Conservation (phyloP, 2,113 vertebrate species). For the Echinops telfairi region DNA sequence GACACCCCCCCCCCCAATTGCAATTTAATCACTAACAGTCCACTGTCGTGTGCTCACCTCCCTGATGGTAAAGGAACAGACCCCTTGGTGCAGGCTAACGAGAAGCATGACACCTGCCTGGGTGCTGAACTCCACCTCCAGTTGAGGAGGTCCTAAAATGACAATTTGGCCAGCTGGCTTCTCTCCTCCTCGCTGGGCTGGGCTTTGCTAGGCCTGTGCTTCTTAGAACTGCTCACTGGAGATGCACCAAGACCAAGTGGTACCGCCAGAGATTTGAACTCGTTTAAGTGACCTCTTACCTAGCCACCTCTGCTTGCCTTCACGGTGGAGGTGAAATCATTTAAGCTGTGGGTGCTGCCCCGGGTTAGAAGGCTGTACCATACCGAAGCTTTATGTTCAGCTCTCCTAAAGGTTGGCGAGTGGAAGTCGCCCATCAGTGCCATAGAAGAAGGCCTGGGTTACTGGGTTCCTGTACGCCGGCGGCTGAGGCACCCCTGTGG, state of each 20-base stretch:
- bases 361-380: background rate
- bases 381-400: too few species aligned
- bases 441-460: background rate
- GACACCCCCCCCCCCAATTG: background rate
- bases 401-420: background rate
- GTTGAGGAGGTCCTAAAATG: slow-evolving; percentile 4
- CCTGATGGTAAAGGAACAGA: slow-evolving; percentile 44
- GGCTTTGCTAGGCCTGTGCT: background rate
- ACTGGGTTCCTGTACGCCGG: background rate
- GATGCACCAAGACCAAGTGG: background rate
- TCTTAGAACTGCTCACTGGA: background rate
- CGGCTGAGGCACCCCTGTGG: background rate
- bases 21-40: slow-evolving; percentile 54
- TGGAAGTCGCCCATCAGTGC: background rate
- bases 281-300: background rate
- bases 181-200: background rate
- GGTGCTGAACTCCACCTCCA: background rate
- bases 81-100: background rate
- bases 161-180: background rate
- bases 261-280: background rate
- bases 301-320: background rate
- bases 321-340: background rate
- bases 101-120: background rate
- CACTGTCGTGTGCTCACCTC: background rate
- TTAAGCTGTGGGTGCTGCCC: background rate